Conservation (phyloP, 2,113 vertebrate genomes). For the Ginglymostoma cirratum region DNA sequence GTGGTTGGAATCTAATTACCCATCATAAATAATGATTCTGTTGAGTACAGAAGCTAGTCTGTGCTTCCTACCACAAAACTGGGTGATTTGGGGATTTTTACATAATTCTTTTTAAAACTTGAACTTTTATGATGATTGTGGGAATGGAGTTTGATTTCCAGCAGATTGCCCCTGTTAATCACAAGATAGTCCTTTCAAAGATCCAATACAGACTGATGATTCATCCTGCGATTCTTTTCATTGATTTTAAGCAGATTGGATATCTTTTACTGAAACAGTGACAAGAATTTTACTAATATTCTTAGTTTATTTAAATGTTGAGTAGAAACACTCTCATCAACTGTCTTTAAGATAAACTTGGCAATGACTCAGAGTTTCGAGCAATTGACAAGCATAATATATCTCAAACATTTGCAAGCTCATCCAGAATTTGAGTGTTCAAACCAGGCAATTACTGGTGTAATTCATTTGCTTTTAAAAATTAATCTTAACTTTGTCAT, state of each 20-base stretch:
- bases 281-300: not conserved
- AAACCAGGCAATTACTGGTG: not conserved
- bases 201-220: not conserved
- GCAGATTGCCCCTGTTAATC: too few relatives aligned
- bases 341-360: not conserved
- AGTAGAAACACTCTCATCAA: not conserved
- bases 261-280: not conserved
- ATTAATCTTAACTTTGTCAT: not conserved
- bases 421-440: not conserved
- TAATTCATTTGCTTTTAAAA: not conserved
- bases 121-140: too few relatives aligned
- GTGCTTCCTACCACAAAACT: too few relatives aligned
- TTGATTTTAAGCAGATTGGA: not conserved
- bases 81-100: too few relatives aligned
- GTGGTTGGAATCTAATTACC: too few relatives aligned
- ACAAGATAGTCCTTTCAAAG: not conserved
- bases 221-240: not conserved
- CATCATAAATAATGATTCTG: too few relatives aligned
- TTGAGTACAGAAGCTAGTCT: too few relatives aligned
- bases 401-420: not conserved
- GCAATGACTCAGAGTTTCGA: not conserved
- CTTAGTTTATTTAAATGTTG: not conserved
- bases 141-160: too few relatives aligned
- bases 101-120: too few relatives aligned
- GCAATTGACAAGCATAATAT: not conserved